Evolutionary conservation across 1,140 invertebrate species (phyloP).

Genomic region (Camponotus pennsylvanicus): DNA sequence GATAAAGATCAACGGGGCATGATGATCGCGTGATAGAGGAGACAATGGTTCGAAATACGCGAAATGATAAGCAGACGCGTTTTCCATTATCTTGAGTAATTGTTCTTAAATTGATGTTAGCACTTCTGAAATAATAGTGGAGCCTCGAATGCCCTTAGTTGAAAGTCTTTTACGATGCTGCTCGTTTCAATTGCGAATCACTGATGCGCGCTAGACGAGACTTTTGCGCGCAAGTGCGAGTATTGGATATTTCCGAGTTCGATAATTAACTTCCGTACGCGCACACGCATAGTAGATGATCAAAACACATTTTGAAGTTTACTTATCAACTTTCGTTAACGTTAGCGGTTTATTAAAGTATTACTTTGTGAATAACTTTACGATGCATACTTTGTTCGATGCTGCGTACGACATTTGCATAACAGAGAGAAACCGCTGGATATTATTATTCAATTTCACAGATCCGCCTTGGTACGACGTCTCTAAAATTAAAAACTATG

Average conservation of each 20-base stretch:
- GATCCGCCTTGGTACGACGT: no score
- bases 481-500: background rate
- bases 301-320: constrained; percentile 28
- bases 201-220: background rate
- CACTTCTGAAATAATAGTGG: background rate
- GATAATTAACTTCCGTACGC: background rate
- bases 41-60: constrained; percentile 1
- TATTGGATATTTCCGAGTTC: background rate
- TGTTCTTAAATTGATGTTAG: background rate
- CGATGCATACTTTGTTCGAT: background rate
- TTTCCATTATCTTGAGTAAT: constrained; percentile 1
- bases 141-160: no score
- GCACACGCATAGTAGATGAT: background rate
- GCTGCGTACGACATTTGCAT: background rate
- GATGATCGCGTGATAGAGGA: background rate
- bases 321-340: constrained; percentile 4
- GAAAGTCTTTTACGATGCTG: background rate
- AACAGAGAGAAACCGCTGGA: background rate
- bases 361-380: constrained; percentile 19
- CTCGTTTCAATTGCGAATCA: background rate
- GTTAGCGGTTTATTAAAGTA: background rate
- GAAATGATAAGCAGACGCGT: background rate
- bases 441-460: background rate
- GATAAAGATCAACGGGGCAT: constrained; percentile 25
- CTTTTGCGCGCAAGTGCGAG: background rate